Base-by-base conservation (phyloP, 1,140 invertebrate species). In the Achroia grisella region DNA sequence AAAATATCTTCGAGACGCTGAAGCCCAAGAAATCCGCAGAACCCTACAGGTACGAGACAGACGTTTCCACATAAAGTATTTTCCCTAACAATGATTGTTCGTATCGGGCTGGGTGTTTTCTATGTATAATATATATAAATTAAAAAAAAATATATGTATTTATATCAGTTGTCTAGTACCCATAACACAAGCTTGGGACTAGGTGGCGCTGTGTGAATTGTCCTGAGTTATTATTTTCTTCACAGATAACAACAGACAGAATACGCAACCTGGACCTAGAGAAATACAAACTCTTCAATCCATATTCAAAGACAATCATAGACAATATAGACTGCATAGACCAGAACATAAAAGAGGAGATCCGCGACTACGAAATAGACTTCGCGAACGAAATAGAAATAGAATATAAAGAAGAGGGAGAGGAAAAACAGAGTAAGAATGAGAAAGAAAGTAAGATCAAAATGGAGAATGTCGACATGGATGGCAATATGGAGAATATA, bases 1-100 rank as follows among this genome's bases (percentile, higher is more conserved):
- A n/a, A n/a, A n/a, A n/a, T n/a, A n/a, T n/a, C n/a, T n/a, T n/a
- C 67, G 5, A 69, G 61, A 44, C 73, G 72, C 10, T 37, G 39
- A 8, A 43, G 34, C n/a, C n/a, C n/a, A n/a, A n/a, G n/a, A n/a
- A n/a, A n/a, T n/a, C n/a, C n/a, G n/a, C n/a, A n/a, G n/a, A n/a
- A n/a, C n/a, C n/a, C n/a, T n/a, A n/a, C n/a, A n/a, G n/a, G n/a
- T n/a, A n/a, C n/a, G n/a, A n/a, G n/a, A n/a, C n/a, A n/a, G n/a
- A n/a, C n/a, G n/a, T n/a, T n/a, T n/a, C n/a, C n/a, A n/a, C n/a
- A n/a, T n/a, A n/a, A n/a, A n/a, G n/a, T n/a, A n/a, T n/a, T n/a
- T n/a, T n/a, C n/a, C n/a, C n/a, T n/a, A n/a, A n/a, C n/a, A n/a
- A n/a, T n/a, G n/a, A n/a, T n/a, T n/a, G n/a, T n/a, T n/a, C n/a